Evolutionary conservation across 2,797 vertebrate species (phyloP).

Genomic region (Agapornis canus): DNA sequence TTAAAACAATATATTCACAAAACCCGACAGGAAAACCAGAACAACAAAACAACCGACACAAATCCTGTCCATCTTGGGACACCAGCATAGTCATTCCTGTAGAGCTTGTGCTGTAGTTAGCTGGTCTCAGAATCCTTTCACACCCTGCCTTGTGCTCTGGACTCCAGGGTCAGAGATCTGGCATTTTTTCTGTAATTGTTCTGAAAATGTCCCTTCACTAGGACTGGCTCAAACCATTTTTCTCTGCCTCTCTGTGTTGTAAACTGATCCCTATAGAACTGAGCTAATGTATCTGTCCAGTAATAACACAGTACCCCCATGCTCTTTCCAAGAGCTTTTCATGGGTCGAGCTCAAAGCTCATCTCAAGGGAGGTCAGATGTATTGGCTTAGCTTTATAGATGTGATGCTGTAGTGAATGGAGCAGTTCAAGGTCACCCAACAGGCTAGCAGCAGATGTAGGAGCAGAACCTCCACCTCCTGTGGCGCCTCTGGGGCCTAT

Average conservation of each 20-base stretch:
- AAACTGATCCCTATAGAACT: neutral
- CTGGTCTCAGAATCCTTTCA: neutral
- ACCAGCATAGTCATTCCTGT: accelerated
- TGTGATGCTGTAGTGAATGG: neutral
- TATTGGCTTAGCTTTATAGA: neutral
- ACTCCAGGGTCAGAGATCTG: neutral
- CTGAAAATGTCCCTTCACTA: neutral
- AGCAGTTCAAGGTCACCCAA: neutral
- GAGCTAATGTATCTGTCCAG: neutral
- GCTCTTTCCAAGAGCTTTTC: neutral
- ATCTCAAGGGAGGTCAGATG: neutral
- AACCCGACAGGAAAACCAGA: neutral
- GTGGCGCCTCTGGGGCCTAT: neutral
- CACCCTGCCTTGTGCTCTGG: neutral
- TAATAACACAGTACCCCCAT: neutral
- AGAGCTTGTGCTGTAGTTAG: neutral
- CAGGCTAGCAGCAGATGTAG: neutral
- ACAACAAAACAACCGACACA: neutral
- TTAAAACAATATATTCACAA: neutral
- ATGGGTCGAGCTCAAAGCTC: neutral
- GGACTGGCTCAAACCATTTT: neutral
- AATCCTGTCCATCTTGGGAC: neutral
- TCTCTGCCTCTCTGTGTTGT: neutral
- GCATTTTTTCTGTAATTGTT: neutral
- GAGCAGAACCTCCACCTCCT: neutral